Evolutionary conservation across 2,113 vertebrate species (phyloP), one percentile per base, ranked within the genome.

Genomic region (Xiphophorus hellerii): DNA sequence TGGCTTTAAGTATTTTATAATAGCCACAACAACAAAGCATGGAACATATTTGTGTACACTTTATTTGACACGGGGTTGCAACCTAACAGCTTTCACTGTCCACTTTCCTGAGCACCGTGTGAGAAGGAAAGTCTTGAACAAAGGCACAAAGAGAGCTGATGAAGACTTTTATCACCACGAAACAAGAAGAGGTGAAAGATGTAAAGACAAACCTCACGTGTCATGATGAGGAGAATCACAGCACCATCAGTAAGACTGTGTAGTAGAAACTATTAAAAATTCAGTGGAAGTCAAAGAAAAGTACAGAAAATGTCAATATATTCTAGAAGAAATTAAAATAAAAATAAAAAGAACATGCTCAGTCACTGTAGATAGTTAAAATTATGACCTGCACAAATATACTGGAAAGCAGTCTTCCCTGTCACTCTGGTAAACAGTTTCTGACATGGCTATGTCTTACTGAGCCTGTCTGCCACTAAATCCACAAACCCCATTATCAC

Each of bases 1-100:
- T 71, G 69, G 73, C 73, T 83, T 73, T 85, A 86, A 87, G 54
- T 77, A 74, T 70, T 85, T 84, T 74, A 69, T 78, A 89, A 91
- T 78, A 39, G 58, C 69, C 61, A 44, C 71, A 71, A 28, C 70
- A 84, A 84, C 88, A 88, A 90, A 85, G 86, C 76, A 69, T 28
- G 31, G 31, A n/a, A 54, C 51, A 71, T 76, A 71, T 84, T 79
- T 73, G 72, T 77, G 51, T 31, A 64, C 63, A 70, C 71, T 72
- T 60, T 78, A 77, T 80, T 83, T 77, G 37, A 14, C 54, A 82
- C 20, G 17, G 65, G 80, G 81, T 73, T 82, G 70, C 58, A 81
- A 25, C 60, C 37, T 63, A 72, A 71, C 62, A 77, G 71, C 74
- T 84, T 79, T 82, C 77, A 80, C 68, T 77, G 63, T 80, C 69